Base-by-base conservation (phyloP, 2,113 vertebrate species). In the Gymnobelideus leadbeateri region DNA sequence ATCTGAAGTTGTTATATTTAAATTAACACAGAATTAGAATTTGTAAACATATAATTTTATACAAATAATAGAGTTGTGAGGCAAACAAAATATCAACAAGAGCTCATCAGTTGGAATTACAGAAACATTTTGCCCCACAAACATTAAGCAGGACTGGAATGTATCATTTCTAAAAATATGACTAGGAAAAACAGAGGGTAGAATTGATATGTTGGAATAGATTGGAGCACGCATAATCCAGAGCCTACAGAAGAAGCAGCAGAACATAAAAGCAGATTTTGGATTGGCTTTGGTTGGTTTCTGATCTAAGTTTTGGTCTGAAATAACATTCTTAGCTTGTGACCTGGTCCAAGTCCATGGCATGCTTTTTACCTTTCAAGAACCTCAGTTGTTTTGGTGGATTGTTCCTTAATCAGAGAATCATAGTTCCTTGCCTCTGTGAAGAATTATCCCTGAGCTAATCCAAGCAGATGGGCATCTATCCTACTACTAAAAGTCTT, bases 41-140 rank as follows among this genome's bases (percentile, higher is more conserved):
- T 93, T 98, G 97, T 98, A 98, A 98, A 97, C 96, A 97, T 97
- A 97, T 98, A 97, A 98, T 98, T 98, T 98, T 98, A 98, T 98
- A 98, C 97, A 98, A 98, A 96, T 92, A 97, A 97, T 98, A 97
- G 97, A 95, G 92, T 94, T 95, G 97, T 95, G 97, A 98, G 93
- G 97, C 95, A 96, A 98, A 95, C 89, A 96, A 92, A 93, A 91
- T 95, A 95, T 96, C 94, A 95, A 95, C 43, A 51, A 23, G 94
- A 97, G 95, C 92, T 97, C 96, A 96, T 97, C 97, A 94, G 96
- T 97, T 97, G 97, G 90, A 94, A 97, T 95, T 95, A 94, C 91
- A 68, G 97, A 94, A 98, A 97, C 93, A 94, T 19, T 31, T 92
- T 95, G 91, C 94, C 95, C 96, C 95, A 94, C 96, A 97, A 96